These are phyloP conservation scores for Aphaenogaster floridana DNA, from an alignment of 1,140 invertebrate species.

Conservation along the genomic window DNA sequence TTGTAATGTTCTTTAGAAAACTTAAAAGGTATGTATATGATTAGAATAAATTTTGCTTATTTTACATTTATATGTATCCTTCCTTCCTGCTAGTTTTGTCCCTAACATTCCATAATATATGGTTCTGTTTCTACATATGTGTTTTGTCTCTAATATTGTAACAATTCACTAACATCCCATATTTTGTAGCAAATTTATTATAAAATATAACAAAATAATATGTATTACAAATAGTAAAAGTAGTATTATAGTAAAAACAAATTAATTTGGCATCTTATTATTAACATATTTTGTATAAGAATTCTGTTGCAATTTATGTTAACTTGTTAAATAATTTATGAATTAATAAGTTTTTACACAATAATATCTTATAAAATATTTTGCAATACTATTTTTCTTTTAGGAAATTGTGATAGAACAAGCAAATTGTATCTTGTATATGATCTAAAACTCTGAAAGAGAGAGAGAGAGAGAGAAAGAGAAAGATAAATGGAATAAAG, in stretches of 20 bases:
- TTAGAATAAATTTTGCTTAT: constrained; percentile 8
- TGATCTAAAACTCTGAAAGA: not conserved
- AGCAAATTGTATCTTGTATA: constrained; percentile 35
- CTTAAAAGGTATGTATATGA: not conserved
- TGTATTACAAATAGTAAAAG: not conserved
- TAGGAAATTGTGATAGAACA: constrained; percentile 42
- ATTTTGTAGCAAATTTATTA: not conserved
- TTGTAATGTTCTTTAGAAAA: not conserved
- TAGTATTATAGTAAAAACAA: not conserved
- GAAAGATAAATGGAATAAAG: constrained; percentile 7
- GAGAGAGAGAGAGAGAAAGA: not conserved
- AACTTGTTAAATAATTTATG: not conserved
- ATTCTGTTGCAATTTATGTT: not conserved
- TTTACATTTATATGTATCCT: not conserved
- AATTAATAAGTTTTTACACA: not conserved
- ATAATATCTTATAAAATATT: not conserved
- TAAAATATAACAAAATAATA: not conserved
- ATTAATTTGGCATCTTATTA: not conserved
- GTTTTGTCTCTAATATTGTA: not conserved
- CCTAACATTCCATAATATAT: not conserved
- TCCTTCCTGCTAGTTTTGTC: not conserved
- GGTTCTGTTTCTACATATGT: not conserved
- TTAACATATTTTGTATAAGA: not conserved
- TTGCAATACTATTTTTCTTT: constrained; percentile 21
- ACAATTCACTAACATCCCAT: not conserved